These are phyloP conservation scores for Caenorhabditis elegans DNA, from an alignment of 1,140 invertebrate genomes.

Conservation along the genomic window WBcel235 BX284602.5:6969501-6970000, in stretches of 20 bases:
- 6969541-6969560: slow-evolving; percentile 19
- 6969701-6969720: slow-evolving; percentile 30
- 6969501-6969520: background rate
- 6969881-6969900: slow-evolving; percentile 52
- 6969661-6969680: background rate
- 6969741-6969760: slow-evolving; percentile 47
- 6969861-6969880: slow-evolving; percentile 33
- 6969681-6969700: slow-evolving; percentile 43
- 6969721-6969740: slow-evolving; percentile 34
- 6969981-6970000: slow-evolving; percentile 53
- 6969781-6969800: slow-evolving; percentile 41
- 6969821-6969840: background rate
- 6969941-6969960: slow-evolving; percentile 48
- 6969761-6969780: slow-evolving; percentile 45
- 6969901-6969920: slow-evolving; percentile 45
- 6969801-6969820: slow-evolving; percentile 43
- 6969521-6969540: background rate
- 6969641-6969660: slow-evolving; percentile 12
- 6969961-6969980: slow-evolving; percentile 55
- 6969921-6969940: slow-evolving; percentile 40
- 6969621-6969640: slow-evolving; percentile 29
- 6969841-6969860: background rate
- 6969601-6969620: slow-evolving; percentile 1
- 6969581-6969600: slow-evolving; percentile 26
- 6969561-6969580: slow-evolving; percentile 34